Percentiles rank a stretch among this genome's conserved stretches.
Evolutionary conservation across 2,888 invertebrate genomes (phyloP).

Genomic region (Lepidochrysops patricia): DNA sequence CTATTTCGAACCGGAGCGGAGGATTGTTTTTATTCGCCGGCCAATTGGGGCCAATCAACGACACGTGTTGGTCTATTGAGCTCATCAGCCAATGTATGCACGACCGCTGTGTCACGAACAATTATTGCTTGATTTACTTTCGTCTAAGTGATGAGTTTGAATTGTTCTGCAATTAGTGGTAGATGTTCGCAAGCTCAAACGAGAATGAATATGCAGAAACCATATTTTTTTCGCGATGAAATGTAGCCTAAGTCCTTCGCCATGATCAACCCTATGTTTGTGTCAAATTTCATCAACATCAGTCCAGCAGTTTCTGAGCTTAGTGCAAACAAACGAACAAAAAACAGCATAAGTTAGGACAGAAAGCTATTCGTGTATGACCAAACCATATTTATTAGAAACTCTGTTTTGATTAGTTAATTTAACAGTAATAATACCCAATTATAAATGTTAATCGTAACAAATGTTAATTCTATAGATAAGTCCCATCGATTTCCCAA

Average conservation of each 20-base stretch:
- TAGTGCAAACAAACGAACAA: too few relatives aligned
- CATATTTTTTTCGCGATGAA: too few relatives aligned
- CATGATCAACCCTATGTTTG: too few relatives aligned
- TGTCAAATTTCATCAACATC: too few relatives aligned
- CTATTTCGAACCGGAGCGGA: slow-evolving; percentile 60
- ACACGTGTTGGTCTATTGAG: slow-evolving; percentile 69
- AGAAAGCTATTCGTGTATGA: too few relatives aligned
- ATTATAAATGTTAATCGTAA: neutral
- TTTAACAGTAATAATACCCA: neutral
- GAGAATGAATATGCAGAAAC: too few relatives aligned
- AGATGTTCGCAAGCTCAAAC: too few relatives aligned
- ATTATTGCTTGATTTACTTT: slow-evolving; percentile 2
- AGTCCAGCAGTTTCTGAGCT: too few relatives aligned
- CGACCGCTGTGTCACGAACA: slow-evolving; percentile 23
- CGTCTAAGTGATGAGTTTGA: neutral
- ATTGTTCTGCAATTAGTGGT: neutral
- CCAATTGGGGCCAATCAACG: slow-evolving; percentile 73
- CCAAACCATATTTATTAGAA: too few relatives aligned
- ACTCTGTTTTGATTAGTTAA: neutral
- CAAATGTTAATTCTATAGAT: neutral
- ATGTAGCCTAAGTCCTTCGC: too few relatives aligned
- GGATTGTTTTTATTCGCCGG: slow-evolving; percentile 74
- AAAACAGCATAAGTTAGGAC: too few relatives aligned
- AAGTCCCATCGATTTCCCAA: slow-evolving; percentile 24
- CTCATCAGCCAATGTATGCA: slow-evolving; percentile 41